Evolutionary conservation across 2,113 vertebrate genomes (phyloP).

Genomic region (Paramisgurnus dabryanus): DNA sequence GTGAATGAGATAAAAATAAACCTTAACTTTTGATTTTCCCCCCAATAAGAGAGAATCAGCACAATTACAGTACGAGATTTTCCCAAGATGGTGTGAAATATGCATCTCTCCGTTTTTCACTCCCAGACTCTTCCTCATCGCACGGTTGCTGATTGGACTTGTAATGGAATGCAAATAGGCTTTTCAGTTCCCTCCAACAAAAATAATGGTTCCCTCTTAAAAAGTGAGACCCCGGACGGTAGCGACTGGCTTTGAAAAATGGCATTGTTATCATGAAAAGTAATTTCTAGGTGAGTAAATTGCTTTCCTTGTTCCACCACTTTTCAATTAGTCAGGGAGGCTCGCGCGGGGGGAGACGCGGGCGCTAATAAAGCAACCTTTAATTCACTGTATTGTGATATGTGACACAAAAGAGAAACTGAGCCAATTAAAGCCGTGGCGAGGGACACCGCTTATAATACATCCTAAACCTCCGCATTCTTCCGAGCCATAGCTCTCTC

Average conservation of each 20-base stretch:
- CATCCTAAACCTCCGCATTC: slow-evolving; percentile 39
- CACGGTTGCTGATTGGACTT: not conserved
- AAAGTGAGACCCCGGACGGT: not conserved
- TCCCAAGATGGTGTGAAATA: slow-evolving; percentile 20
- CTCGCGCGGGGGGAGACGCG: not conserved
- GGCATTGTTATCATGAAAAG: slow-evolving; percentile 55
- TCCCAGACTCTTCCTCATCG: slow-evolving; percentile 19
- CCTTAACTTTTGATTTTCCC: not conserved
- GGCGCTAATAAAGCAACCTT: slow-evolving; percentile 38
- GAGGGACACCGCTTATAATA: slow-evolving; percentile 15
- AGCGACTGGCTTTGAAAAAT: slow-evolving; percentile 37
- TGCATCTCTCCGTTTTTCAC: slow-evolving; percentile 6
- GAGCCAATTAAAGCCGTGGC: slow-evolving; percentile 51
- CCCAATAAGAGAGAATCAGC: not conserved
- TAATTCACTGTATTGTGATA: slow-evolving; percentile 52
- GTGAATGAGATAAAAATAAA: not conserved
- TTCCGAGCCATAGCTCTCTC: slow-evolving; percentile 19
- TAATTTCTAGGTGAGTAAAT: slow-evolving; percentile 58
- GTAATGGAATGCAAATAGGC: slow-evolving; percentile 47
- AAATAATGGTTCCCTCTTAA: slow-evolving; percentile 41
- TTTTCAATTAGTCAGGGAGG: slow-evolving; percentile 57
- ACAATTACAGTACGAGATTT: slow-evolving; percentile 7
- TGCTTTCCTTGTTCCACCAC: slow-evolving; percentile 57
- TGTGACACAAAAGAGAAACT: slow-evolving; percentile 55
- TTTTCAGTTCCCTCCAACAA: slow-evolving; percentile 35